Evolutionary conservation across 2,113 vertebrate genomes (phyloP), one percentile per base, ranked within the genome.

Genomic region (Arothron firmamentum): DNA sequence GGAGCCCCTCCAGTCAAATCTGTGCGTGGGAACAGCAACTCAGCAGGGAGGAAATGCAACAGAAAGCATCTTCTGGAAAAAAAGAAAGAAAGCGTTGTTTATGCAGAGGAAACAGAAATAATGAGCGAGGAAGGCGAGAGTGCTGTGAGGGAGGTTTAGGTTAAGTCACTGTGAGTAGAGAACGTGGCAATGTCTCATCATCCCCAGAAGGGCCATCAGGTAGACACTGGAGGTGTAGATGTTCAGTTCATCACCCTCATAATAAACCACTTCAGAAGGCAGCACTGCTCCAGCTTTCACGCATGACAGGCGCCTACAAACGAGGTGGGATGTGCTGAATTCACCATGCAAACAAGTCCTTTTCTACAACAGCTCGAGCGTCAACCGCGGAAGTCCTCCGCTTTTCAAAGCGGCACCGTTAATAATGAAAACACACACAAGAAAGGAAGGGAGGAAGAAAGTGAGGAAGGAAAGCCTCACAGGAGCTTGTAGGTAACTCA

Each of bases 1-100:
- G 34, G 19, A 65, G 65, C 3, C 67, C 70, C 65, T 67, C 56
- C 64, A 62, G 77, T 75, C 62, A 67, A 53, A 70, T 71, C 70
- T 46, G 65, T 11, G 60, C 34, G 31, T 62, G 41, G 70, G 63
- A 70, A 77, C 38, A 45, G 68, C 56, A 67, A 59, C 52, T 79
- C 72, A 49, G 68, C 18, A 52, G 78, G 66, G 76, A 79, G 77
- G 71, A 61, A 65, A 57, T 28, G 61, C 46, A 66, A 78, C 59
- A 65, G 60, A 73, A 61, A 55, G 53, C 45, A 51, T 65, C 61
- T 56, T 62, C 59, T 64, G 69, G 17, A 16, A 46, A 15, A 46
- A 67, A 70, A 51, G 43, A 73, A 58, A 70, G 10, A 70, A 75
- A 23, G 41, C 53, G 74, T 75, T 79, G 72, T 75, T 83, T 66